Base-by-base conservation (phyloP, 2,797 vertebrate genomes). In the Gallirallus australis region DNA sequence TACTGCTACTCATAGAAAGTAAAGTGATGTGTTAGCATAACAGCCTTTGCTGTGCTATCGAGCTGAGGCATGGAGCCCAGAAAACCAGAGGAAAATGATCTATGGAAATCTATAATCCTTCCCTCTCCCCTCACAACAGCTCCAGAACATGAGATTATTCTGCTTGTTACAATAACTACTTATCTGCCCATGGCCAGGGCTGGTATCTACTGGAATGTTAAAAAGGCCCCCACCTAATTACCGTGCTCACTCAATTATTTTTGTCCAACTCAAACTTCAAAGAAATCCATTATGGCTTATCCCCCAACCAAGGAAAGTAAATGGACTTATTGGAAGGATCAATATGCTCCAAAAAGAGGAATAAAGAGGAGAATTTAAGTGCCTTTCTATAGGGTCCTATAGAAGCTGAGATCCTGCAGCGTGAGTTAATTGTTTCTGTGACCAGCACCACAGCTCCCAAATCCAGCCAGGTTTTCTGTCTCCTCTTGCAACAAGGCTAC, bases 1-100 rank as follows among this genome's bases (percentile, higher is more conserved):
- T 89, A 73, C 37, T 66, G 80, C 63, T 82, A 50, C 77, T 53
- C 78, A 57, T 45, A 85, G 71, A 82, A 89, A 78, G 50, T 14
- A 82, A 82, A 83, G 57, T 30, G 85, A 79, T 81, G 75, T 89
- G 77, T 79, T 90, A 79, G 92, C 87, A 87, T 18, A 63, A 71
- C 82, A 66, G 84, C 89, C 28, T 79, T 37, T 93, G 86, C 95
- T 90, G 70, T 35, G 35, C 75, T 96, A 95, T 69, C 68, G 25
- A 63, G 45, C 88, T 90, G 93, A 82, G 91, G 95, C 92, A 97
- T 75, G 73, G 31, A 97, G 95, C 92, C 94, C 93, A 91, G 94
- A 95, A 94, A 87, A 73, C 79, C 48, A 45, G 47, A 70, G 31
- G 53, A 85, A 79, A 88, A 85, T 14, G 42, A 63, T 70, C 61